Evolutionary conservation across 2,888 invertebrate genomes (phyloP), one percentile per base, ranked within the genome.

Genomic region (Andrena dorsata): DNA sequence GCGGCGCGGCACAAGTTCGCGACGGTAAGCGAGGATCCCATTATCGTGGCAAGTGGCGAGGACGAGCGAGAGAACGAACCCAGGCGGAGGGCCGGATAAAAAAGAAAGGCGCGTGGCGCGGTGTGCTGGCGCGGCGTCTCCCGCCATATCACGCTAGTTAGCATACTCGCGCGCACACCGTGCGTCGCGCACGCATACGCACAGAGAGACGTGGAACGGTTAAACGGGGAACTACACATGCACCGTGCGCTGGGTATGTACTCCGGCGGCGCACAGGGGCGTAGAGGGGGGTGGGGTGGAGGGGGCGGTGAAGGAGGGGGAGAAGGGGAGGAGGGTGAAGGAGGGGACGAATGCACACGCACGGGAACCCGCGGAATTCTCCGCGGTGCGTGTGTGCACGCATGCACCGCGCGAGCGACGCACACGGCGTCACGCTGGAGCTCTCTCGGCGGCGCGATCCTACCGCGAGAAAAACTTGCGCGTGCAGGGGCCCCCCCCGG

Each of bases 101-200:
- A 89, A 88, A 86, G 89, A 88, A 89, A 85, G 85, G 20, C 83
- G 84, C 83, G 83, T 89, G 89, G 88, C 84, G 81, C 56, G 56
- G 56, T 56, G 80, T 85, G 88, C 82, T 89, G 86, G 84, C 86
- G 84, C 83, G 86, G 90, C 90, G 91, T 91, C 90, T 90, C 90
- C 90, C 90, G 89, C 90, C 90, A 89, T 90, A 90, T 91, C 91
- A 86, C 82, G 66, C 87, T 81, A 85, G 80, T 81, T 80, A 72
- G 75, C 84, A 77, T 79, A 77, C 83, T 83, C 60, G 76, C 41
- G 56, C 56, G 26, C 56, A 10, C 76, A 74, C 61, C 23, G 49
- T 73, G 83, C 80, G 81, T 78, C 81, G 80, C 80, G 77, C 86
- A 73, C 76, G 32, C 53, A 71, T 58, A 61, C 65, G 58, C 51